These are phyloP conservation scores for Pterophyllum scalare DNA, from an alignment of 2,113 vertebrate species.

Conservation along the genomic window DNA sequence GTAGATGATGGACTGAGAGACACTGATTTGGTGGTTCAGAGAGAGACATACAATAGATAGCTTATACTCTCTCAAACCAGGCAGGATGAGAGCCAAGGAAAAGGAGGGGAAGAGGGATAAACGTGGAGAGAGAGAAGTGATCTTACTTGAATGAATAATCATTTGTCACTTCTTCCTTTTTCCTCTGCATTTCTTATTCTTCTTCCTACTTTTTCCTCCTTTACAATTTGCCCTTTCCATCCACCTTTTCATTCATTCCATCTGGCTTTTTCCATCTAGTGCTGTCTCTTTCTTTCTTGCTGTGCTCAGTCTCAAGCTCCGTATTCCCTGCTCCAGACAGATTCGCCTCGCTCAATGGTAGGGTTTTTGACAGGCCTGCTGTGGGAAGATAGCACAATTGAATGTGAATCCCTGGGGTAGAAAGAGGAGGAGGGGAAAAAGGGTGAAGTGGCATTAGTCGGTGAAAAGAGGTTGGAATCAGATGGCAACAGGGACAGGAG, in stretches of 20 bases:
- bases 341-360: conserved; percentile 71
- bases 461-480: conserved; percentile 72
- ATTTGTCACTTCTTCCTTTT: conserved; percentile 5
- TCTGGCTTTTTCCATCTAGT: conserved; percentile 15
- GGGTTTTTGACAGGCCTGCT: conserved; percentile 79
- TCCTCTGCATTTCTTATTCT: not conserved
- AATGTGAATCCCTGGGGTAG: conserved; percentile 66
- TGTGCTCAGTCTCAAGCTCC: not conserved
- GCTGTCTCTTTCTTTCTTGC: conserved; percentile 27
- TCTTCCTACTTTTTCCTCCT: not conserved
- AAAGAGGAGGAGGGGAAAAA: conserved; percentile 36
- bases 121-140: conserved; percentile 29
- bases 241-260: not conserved
- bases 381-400: conserved; percentile 79
- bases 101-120: conserved; percentile 23
- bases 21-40: conserved; percentile 11
- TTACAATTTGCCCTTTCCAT: conserved; percentile 6
- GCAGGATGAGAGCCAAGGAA: conserved; percentile 35
- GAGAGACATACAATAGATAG: conserved; percentile 50
- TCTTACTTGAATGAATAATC: conserved; percentile 48
- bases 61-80: conserved; percentile 52
- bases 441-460: conserved; percentile 77
- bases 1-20: conserved; percentile 1
- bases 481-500: conserved; percentile 15
- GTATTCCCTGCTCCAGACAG: conserved; percentile 48